phyloP scores from a whole-genome alignment of 2,797 vertebrate genomes.

The Xenentodon cancila region DNA sequence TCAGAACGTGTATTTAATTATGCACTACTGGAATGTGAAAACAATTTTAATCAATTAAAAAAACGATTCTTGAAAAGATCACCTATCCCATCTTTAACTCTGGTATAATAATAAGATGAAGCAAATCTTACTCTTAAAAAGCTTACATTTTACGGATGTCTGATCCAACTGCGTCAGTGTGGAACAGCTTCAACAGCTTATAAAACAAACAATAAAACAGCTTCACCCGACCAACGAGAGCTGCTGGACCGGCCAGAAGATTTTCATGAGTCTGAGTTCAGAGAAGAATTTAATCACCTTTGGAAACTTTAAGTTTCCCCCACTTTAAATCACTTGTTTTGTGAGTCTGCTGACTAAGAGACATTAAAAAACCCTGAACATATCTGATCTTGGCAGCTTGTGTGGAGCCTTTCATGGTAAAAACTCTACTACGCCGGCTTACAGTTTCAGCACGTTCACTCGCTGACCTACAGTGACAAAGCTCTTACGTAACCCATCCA shows the following conservation, averaged over 20 bases:
- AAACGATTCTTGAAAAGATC: neutral
- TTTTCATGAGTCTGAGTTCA: constrained; percentile 19
- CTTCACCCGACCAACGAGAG: constrained; percentile 9
- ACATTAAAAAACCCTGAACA: constrained; percentile 5
- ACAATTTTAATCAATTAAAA: too few relatives aligned
- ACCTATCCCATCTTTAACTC: neutral
- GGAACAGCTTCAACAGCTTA: neutral
- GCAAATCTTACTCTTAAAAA: neutral
- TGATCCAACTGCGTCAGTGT: neutral
- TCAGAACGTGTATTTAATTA: too few relatives aligned
- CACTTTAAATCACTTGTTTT: neutral
- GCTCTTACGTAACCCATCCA: constrained; percentile 57
- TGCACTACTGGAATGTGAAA: too few relatives aligned
- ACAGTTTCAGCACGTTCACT: constrained; percentile 25
- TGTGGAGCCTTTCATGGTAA: neutral
- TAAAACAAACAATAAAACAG: constrained; percentile 24
- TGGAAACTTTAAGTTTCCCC: constrained; percentile 15
- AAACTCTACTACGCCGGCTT: constrained; percentile 10
- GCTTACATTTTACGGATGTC: neutral
- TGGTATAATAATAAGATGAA: too few relatives aligned
- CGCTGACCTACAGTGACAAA: constrained; percentile 29
- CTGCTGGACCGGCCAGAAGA: constrained; percentile 25
- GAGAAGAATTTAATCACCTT: neutral
- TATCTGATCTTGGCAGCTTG: neutral
- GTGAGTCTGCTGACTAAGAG: too few relatives aligned